Base-by-base conservation (phyloP, 2,113 vertebrate species). In the Sebastes fasciatus region DNA sequence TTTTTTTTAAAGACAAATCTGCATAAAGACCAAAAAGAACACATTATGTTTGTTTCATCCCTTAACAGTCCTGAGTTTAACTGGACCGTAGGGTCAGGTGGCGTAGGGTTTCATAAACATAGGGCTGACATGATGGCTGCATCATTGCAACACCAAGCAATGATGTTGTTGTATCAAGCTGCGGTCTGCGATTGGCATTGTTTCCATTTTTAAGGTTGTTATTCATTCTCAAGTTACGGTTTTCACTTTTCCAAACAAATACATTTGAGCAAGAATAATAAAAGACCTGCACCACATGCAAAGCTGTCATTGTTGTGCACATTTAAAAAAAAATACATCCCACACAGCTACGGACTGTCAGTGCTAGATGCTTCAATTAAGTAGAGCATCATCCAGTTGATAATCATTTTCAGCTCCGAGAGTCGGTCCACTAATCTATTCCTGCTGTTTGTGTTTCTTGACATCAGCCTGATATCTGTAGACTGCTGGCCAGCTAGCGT, bases 141-240 rank as follows among this genome's bases (percentile, higher is more conserved):
- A 0, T 69, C 54, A 64, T 79, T 85, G 51, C 71, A 48, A 63
- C 52, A 19, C 12, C 13, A 40, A 34, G 34, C 34, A 34, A 34
- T 34, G 34, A 34, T 34, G 34, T 8, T 63, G 8, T 55, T 78
- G 68, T 62, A 34, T 48, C 4, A 65, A 57, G 14, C 48, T 79
- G 1, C 19, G 46, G 6, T 6, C 7, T 77, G 68, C 1, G 5
- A 26, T 57, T 64, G 40, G 2, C 7, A 4, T 40, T 10, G 4
- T 11, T 51, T 78, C 0, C 0, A 1, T 52, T 69, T 16, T 69
- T 34, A 49, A 61, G 3, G 13, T 26, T 14, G 5, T 60, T 60
- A 23, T 26, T 13, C 21, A 60, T 11, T 34, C 34, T 34, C 34
- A 34, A 34, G 34, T 34, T 34, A 34, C 2, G 34, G 34, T 62